A percentile compares a stretch with the other conserved stretches of the same genome.
phyloP scores from a whole-genome alignment of 2,797 vertebrate genomes.

The Micromesistius poutassou region DNA sequence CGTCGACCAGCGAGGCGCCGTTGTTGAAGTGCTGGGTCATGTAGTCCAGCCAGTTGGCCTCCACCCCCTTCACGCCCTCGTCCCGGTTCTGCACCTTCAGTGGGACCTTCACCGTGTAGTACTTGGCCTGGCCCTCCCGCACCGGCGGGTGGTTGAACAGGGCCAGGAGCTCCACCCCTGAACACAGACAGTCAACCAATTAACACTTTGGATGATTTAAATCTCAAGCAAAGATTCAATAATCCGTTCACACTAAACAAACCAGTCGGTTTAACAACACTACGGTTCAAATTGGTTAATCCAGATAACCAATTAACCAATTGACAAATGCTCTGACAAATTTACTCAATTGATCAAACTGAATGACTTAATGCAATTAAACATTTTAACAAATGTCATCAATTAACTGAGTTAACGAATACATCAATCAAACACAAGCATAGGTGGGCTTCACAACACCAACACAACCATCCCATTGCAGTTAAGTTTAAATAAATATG shows the following conservation, averaged over 20 bases:
- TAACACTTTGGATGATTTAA: background rate
- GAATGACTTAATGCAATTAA: background rate
- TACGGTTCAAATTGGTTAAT: background rate
- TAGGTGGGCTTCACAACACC: background rate
- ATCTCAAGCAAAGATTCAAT: background rate
- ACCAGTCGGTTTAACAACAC: background rate
- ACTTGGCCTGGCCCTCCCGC: constrained; percentile 78
- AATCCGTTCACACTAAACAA: background rate
- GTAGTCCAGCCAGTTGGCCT: constrained; percentile 96
- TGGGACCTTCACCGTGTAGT: constrained; percentile 91
- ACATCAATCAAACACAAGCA: background rate
- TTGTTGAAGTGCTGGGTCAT: constrained; percentile 98
- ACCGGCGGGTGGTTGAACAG: constrained; percentile 87
- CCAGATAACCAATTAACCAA: background rate
- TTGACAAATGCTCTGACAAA: background rate
- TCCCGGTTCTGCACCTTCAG: constrained; percentile 83
- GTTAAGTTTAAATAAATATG: too few relatives aligned
- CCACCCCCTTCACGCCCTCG: constrained; percentile 79
- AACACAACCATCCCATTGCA: background rate
- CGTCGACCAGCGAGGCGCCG: constrained; percentile 88
- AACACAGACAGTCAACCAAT: constrained; percentile 14
- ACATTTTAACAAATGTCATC: background rate
- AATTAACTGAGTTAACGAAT: background rate
- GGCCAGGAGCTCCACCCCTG: constrained; percentile 83
- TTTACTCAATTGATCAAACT: background rate